phyloP scores from a whole-genome alignment of 2,113 vertebrate genomes.

The Quiscalus mexicanus region DNA sequence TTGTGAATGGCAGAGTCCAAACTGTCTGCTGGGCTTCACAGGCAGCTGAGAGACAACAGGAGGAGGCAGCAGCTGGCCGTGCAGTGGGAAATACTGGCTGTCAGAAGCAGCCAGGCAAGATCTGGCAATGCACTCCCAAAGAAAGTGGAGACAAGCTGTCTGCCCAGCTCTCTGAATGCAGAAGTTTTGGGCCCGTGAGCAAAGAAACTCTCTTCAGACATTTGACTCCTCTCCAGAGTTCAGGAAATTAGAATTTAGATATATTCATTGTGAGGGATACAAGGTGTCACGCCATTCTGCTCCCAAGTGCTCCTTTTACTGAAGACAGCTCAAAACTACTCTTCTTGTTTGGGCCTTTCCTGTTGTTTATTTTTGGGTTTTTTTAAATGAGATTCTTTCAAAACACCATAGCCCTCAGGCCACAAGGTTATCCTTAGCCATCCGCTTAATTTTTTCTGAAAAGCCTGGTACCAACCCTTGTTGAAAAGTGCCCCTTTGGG shows the following conservation, averaged over 20 bases:
- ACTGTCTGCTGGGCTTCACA: neutral
- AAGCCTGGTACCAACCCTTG: neutral
- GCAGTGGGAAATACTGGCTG: neutral
- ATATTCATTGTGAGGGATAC: neutral
- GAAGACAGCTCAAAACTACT: neutral
- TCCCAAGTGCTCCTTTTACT: neutral
- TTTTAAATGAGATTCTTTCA: neutral
- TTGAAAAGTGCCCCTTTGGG: neutral
- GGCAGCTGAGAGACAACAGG: neutral
- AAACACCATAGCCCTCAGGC: neutral
- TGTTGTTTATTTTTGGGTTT: neutral
- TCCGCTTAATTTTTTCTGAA: neutral
- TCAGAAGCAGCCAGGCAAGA: neutral
- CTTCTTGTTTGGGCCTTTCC: neutral
- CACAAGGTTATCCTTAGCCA: neutral
- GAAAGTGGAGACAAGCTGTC: conserved; percentile 57
- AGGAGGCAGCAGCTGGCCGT: neutral
- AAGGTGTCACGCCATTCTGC: neutral
- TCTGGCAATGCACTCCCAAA: neutral
- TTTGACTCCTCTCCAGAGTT: conserved; percentile 22
- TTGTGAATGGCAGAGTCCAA: neutral
- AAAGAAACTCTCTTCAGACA: neutral
- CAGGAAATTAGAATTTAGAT: neutral
- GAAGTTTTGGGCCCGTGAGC: neutral
- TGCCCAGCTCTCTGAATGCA: neutral